A percentile compares a stretch with the other conserved stretches of the same genome.
phyloP scores from a whole-genome alignment of 1,140 invertebrate species.

The Drosophila azteca region DNA sequence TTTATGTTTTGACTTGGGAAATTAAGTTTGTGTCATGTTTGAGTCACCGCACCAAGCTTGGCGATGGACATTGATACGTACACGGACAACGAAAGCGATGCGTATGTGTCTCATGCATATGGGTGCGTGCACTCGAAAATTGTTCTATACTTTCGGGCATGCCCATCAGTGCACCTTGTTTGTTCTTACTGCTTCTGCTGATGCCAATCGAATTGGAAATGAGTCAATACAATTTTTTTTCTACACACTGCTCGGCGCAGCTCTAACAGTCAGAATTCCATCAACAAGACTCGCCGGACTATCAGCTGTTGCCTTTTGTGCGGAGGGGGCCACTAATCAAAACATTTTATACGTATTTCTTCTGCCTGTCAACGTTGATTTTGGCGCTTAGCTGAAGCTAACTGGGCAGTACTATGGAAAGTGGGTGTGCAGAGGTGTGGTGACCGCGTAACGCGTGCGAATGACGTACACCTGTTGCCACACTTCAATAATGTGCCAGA shows the following conservation, averaged over 20 bases:
- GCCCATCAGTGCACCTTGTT: slow-evolving; percentile 8
- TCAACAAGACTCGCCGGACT: not conserved
- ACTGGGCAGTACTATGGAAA: not conserved
- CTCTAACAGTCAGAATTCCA: too few relatives aligned
- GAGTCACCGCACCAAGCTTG: slow-evolving; percentile 54
- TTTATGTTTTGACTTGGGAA: slow-evolving; percentile 69
- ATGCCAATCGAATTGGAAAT: too few relatives aligned
- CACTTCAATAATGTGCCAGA: slow-evolving; percentile 45
- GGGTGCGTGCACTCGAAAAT: slow-evolving; percentile 8
- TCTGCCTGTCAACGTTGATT: slow-evolving; percentile 75
- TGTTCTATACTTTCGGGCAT: slow-evolving; percentile 30
- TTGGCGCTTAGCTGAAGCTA: slow-evolving; percentile 57
- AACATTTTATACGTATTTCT: slow-evolving; percentile 66
- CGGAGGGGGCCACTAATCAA: slow-evolving; percentile 62
- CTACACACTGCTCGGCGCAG: too few relatives aligned
- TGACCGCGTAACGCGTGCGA: slow-evolving; percentile 41
- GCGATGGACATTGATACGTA: slow-evolving; percentile 2
- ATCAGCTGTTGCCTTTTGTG: slow-evolving; percentile 1
- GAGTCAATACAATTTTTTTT: too few relatives aligned
- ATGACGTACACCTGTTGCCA: slow-evolving; percentile 77
- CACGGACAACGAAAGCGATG: slow-evolving; percentile 21
- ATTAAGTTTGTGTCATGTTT: slow-evolving; percentile 81
- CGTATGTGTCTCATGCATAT: slow-evolving; percentile 74
- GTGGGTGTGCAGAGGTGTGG: slow-evolving; percentile 17
- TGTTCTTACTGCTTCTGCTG: not conserved